phyloP scores from a whole-genome alignment of 2,888 invertebrate genomes.

The Xestia c-nigrum region DNA sequence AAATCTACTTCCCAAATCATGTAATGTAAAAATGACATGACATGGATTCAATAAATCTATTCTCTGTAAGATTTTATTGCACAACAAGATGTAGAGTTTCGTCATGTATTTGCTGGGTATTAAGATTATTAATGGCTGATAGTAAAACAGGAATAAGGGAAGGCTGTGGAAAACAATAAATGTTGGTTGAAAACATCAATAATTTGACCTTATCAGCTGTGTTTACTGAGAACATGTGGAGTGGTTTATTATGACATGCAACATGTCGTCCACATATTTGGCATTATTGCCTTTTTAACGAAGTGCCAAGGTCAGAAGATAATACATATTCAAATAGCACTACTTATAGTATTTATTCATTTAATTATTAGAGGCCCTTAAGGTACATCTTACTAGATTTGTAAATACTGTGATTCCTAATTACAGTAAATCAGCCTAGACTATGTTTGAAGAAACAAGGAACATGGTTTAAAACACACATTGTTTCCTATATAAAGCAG shows the following conservation, averaged over 20 bases:
- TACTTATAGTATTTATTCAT: not conserved
- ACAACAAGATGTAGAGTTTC: conserved; percentile 79
- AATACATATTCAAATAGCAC: not conserved
- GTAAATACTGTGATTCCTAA: not conserved
- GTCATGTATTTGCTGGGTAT: conserved; percentile 64
- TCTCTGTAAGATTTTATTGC: conserved; percentile 74
- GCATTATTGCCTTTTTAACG: conserved; percentile 16
- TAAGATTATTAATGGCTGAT: conserved; percentile 22
- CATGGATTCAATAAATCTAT: conserved; percentile 58
- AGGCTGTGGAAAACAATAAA: conserved; percentile 23
- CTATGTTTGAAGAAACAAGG: not conserved
- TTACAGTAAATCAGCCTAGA: not conserved
- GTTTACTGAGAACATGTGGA: conserved; percentile 67
- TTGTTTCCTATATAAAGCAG: not conserved
- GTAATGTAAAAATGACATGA: conserved; percentile 63
- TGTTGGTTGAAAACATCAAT: conserved; percentile 33
- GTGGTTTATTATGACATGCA: conserved; percentile 55
- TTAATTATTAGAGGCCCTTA: not conserved
- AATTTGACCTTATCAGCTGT: conserved; percentile 61
- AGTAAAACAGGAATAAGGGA: not conserved
- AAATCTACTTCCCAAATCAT: conserved; percentile 63
- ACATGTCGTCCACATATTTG: conserved; percentile 37
- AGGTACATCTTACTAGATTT: not conserved
- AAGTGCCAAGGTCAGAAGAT: conserved; percentile 35
- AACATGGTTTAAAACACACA: not conserved